Conservation (phyloP, 2,113 vertebrate genomes). For the Rissa tridactyla region DNA sequence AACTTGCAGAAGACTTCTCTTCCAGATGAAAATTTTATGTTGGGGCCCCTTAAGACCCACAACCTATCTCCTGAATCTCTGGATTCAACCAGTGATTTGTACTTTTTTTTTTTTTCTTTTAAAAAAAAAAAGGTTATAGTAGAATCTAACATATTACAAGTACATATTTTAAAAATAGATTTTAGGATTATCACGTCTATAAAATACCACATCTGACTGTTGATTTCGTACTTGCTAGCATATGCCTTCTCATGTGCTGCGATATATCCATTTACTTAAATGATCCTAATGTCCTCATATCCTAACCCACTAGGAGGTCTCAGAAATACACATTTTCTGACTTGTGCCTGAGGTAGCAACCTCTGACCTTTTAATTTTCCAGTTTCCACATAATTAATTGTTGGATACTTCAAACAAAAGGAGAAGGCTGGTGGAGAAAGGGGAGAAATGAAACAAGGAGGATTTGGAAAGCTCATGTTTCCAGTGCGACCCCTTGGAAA, state of each 20-base stretch:
- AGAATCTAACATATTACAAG: neutral
- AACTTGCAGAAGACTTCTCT: neutral
- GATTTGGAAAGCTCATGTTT: constrained; percentile 5
- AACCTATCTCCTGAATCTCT: neutral
- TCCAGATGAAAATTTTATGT: neutral
- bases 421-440: constrained; percentile 8
- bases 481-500: neutral
- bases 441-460: neutral
- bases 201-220: neutral
- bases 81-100: neutral
- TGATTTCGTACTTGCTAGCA: neutral
- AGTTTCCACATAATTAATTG: constrained; percentile 49
- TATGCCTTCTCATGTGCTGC: neutral
- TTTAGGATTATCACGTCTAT: neutral
- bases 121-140: neutral
- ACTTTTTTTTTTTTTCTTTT: neutral
- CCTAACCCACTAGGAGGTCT: neutral
- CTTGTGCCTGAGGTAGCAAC: constrained; percentile 9
- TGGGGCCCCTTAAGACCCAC: neutral
- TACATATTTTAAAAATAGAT: neutral
- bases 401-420: constrained; percentile 38
- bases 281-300: neutral
- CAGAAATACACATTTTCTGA: constrained; percentile 9
- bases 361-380: constrained; percentile 55
- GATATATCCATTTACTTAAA: constrained; percentile 6